Conservation (phyloP, 2,113 vertebrate species). For the Dipodomys merriami region DNA sequence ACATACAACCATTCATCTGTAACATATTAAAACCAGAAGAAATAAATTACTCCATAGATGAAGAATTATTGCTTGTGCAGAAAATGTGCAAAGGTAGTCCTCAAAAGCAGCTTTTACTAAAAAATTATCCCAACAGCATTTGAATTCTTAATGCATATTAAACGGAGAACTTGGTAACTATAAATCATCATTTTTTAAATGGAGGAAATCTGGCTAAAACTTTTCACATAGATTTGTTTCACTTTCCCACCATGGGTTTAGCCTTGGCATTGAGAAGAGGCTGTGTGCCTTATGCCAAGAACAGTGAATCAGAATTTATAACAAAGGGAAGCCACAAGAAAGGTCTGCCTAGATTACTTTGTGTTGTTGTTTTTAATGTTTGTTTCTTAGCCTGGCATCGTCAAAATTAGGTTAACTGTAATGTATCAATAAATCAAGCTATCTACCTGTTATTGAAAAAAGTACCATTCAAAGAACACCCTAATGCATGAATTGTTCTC, state of each 20-base stretch:
- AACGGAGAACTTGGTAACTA: constrained; percentile 80
- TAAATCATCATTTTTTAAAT: constrained; percentile 88
- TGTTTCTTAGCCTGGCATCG: background rate
- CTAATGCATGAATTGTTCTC: background rate
- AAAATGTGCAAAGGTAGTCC: constrained; percentile 89
- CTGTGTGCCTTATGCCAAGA: background rate
- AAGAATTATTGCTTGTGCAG: constrained; percentile 94
- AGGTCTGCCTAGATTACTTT: accelerated
- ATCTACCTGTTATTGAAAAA: background rate
- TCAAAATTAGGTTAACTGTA: background rate
- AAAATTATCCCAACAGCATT: constrained; percentile 90
- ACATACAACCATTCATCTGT: constrained; percentile 96
- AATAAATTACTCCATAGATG: constrained; percentile 97
- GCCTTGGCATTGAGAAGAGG: constrained; percentile 66
- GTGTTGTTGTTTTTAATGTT: background rate
- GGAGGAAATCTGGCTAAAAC: constrained; percentile 85
- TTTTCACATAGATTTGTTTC: constrained; percentile 83
- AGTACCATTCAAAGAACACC: background rate
- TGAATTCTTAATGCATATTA: constrained; percentile 91
- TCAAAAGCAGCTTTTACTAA: constrained; percentile 90
- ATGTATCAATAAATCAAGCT: background rate
- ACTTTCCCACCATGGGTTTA: constrained; percentile 76
- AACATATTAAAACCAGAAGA: constrained; percentile 98
- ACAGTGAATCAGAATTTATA: background rate
- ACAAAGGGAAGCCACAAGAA: constrained; percentile 15